Conservation (phyloP, 2,113 vertebrate species). For the Eretmochelys imbricata region DNA sequence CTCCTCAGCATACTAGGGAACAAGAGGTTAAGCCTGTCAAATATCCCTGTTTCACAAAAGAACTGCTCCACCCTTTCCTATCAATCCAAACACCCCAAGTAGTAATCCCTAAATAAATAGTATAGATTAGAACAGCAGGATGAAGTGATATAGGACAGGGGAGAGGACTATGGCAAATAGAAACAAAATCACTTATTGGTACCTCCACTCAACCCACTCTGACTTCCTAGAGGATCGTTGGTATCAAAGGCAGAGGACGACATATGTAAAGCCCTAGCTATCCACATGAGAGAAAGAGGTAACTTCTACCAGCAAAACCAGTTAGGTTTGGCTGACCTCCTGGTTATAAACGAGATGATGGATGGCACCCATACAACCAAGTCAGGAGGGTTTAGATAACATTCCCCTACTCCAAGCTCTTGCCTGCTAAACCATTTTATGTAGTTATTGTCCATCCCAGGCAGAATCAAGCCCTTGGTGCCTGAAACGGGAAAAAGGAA, state of each 20-base stretch:
- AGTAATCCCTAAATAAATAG: background rate
- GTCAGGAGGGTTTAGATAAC: background rate
- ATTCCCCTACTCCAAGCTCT: background rate
- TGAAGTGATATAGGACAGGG: fast-evolving
- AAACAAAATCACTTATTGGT: background rate
- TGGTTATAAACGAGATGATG: background rate
- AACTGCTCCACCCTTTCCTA: background rate
- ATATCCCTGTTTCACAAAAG: background rate
- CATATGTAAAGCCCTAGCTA: fast-evolving
- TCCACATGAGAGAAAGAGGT: background rate
- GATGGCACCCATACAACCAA: background rate
- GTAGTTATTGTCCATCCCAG: background rate
- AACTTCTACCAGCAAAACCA: background rate
- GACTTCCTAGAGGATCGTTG: fast-evolving
- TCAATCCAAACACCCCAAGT: background rate
- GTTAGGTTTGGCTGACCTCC: background rate
- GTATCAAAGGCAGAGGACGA: background rate
- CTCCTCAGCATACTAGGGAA: background rate
- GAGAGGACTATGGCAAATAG: background rate
- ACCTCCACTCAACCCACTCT: background rate
- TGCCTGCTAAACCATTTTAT: background rate
- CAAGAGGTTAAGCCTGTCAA: background rate
- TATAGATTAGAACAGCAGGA: background rate
- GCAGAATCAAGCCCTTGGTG: background rate
- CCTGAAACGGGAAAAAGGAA: background rate